phyloP scores from a whole-genome alignment of 1,140 invertebrate species.

The Archivesica marissinica region DNA sequence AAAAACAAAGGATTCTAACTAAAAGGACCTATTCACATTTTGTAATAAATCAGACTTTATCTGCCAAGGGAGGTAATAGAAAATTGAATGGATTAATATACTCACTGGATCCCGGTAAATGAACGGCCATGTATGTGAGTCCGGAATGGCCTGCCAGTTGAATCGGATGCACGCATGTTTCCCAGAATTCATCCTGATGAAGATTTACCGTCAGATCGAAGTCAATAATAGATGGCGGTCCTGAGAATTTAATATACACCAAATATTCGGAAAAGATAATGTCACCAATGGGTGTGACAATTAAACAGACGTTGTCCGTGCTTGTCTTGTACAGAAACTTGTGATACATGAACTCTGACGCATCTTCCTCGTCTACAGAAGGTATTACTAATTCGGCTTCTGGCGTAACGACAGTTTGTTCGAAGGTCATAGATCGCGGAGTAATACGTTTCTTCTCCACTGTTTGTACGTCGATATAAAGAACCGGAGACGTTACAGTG shows the following conservation, averaged over 20 bases:
- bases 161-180: neutral
- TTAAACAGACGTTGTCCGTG: constrained; percentile 29
- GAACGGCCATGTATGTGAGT: neutral
- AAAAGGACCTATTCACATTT: no score
- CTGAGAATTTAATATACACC: neutral
- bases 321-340: constrained; percentile 3
- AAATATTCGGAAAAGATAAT: neutral
- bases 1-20: no score
- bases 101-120: constrained; percentile 32
- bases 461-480: constrained; percentile 5
- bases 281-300: neutral
- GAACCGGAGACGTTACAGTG: constrained; percentile 7
- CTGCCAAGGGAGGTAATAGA: no score
- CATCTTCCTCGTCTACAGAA: constrained; percentile 9
- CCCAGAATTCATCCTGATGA: neutral
- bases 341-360: constrained; percentile 39
- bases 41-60: no score
- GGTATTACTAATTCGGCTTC: neutral
- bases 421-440: constrained; percentile 9
- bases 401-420: constrained; percentile 16
- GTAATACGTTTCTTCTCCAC: neutral
- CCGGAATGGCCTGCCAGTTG: constrained; percentile 28
- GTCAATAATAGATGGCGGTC: constrained; percentile 14
- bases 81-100: neutral
- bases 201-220: neutral